These are phyloP conservation scores for Diaphora mendica DNA, from an alignment of 2,888 invertebrate genomes.

Conservation along the genomic window DNA sequence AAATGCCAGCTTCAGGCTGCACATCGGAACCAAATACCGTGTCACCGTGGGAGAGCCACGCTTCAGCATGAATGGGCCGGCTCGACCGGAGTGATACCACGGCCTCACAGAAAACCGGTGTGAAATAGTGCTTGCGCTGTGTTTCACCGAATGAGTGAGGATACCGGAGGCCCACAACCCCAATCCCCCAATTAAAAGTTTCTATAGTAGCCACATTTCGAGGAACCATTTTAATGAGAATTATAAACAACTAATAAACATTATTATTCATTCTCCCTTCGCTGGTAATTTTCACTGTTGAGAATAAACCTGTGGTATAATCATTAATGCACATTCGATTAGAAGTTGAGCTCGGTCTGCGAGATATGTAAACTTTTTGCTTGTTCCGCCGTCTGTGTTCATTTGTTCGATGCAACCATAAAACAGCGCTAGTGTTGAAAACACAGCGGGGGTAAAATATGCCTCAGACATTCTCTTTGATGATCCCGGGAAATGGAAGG, in stretches of 20 bases:
- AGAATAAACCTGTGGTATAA: neutral
- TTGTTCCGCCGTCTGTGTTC: neutral
- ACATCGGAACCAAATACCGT: constrained; percentile 20
- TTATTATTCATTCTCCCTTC: too few species aligned
- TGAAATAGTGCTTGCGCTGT: neutral
- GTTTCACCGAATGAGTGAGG: too few species aligned
- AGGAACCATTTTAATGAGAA: too few species aligned
- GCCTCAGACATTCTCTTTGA: constrained; percentile 21
- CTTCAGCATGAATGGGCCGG: too few species aligned
- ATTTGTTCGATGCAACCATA: neutral
- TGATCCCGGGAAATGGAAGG: neutral
- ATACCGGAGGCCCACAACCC: too few species aligned
- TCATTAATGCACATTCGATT: neutral
- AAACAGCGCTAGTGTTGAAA: neutral
- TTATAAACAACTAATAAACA: too few species aligned
- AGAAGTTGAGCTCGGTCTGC: neutral
- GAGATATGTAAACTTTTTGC: neutral
- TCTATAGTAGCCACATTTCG: too few species aligned
- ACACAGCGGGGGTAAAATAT: neutral
- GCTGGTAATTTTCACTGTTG: neutral
- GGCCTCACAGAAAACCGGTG: too few species aligned
- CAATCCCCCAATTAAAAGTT: too few species aligned
- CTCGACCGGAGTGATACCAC: too few species aligned
- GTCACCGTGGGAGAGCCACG: constrained; percentile 41
- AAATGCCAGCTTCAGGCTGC: constrained; percentile 15